Conservation (phyloP, 2,113 vertebrate species). For the Leptosomus discolor region DNA sequence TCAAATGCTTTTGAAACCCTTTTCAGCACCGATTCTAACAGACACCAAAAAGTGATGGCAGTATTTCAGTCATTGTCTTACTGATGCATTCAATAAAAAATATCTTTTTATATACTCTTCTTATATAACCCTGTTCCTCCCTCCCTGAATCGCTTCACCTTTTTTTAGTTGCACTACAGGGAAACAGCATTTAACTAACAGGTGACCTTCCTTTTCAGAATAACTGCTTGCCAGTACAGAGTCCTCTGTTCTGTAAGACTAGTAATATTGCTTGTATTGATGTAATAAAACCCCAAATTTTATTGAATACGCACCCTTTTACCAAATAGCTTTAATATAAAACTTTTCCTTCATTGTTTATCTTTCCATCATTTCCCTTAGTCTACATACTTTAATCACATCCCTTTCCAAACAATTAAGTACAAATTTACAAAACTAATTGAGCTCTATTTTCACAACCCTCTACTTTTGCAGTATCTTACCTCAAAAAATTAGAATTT, state of each 20-base stretch:
- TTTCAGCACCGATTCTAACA: neutral
- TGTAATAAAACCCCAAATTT: neutral
- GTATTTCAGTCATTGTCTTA: neutral
- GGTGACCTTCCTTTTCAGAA: neutral
- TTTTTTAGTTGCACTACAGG: rapidly evolving
- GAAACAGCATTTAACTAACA: neutral
- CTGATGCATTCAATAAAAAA: neutral
- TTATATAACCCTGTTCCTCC: neutral
- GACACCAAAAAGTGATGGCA: neutral
- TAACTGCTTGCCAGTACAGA: neutral
- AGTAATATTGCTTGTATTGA: neutral
- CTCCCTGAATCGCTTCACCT: neutral
- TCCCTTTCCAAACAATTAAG: neutral
- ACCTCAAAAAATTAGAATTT: neutral
- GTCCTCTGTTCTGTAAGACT: neutral
- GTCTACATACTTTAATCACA: neutral
- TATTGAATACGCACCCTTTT: neutral
- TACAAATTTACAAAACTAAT: neutral
- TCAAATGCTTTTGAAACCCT: neutral
- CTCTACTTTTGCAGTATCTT: neutral
- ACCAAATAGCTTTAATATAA: neutral
- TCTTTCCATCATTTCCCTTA: neutral
- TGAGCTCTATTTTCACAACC: neutral
- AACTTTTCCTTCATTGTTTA: neutral
- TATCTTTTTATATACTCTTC: neutral